phyloP scores from a whole-genome alignment of 2,888 invertebrate genomes.

The Pimpla rufipes region DNA sequence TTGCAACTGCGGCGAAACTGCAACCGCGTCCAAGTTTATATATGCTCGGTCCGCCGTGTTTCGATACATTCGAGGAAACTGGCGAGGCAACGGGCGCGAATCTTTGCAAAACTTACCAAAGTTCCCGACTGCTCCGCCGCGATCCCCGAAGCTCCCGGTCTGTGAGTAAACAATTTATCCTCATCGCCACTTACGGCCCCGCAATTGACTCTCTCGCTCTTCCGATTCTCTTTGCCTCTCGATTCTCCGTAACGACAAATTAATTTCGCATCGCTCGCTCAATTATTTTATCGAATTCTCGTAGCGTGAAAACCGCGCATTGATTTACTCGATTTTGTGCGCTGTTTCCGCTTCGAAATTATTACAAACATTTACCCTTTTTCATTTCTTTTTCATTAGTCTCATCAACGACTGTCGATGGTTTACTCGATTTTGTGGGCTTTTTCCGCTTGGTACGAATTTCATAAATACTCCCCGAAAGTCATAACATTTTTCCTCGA shows the following conservation, averaged over 20 bases:
- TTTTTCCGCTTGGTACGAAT: not conserved
- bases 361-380: too few relatives aligned
- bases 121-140: not conserved
- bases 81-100: not conserved
- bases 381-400: too few relatives aligned
- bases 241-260: too few relatives aligned
- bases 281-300: too few relatives aligned
- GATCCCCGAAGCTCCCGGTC: not conserved
- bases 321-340: too few relatives aligned
- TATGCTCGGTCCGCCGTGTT: too few relatives aligned
- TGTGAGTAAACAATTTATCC: not conserved
- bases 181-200: too few relatives aligned
- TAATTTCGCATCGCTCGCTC: too few relatives aligned
- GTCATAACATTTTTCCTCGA: not conserved
- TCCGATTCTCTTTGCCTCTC: too few relatives aligned
- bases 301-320: too few relatives aligned
- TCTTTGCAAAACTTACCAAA: conserved; percentile 9
- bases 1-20: conserved; percentile 10
- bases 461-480: not conserved
- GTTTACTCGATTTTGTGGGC: not conserved
- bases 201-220: not conserved
- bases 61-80: conserved; percentile 14
- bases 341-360: too few relatives aligned
- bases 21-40: too few relatives aligned
- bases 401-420: not conserved